A percentile compares a stretch with the other conserved stretches of the same genome.
These are phyloP conservation scores for Myxocyprinus asiaticus DNA, from an alignment of 2,113 vertebrate species.

Conservation along the genomic window DNA sequence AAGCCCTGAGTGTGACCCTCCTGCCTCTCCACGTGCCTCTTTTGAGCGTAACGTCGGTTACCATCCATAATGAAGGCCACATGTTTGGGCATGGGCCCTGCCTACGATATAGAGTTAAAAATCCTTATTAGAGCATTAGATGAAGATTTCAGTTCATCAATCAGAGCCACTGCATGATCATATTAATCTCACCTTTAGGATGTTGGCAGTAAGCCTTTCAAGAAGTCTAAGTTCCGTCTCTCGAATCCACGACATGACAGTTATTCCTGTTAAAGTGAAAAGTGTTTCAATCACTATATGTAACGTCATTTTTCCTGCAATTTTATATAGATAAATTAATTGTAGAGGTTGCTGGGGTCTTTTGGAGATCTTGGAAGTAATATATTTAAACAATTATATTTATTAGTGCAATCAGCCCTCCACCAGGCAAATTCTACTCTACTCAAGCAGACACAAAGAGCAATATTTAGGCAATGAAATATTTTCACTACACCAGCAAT, in stretches of 20 bases:
- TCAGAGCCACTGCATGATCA: not conserved
- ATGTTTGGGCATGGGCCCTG: conserved; percentile 95
- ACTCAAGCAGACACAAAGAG: too few relatives aligned
- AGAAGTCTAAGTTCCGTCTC: conserved; percentile 88
- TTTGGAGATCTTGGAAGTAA: too few relatives aligned
- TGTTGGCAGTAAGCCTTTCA: conserved; percentile 88
- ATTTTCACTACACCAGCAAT: too few relatives aligned
- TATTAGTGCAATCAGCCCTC: too few relatives aligned
- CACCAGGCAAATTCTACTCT: too few relatives aligned
- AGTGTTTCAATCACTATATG: too few relatives aligned
- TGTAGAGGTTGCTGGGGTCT: too few relatives aligned
- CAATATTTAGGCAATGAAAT: too few relatives aligned
- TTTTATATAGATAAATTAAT: too few relatives aligned
- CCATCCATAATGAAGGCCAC: conserved; percentile 99
- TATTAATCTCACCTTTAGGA: conserved; percentile 83
- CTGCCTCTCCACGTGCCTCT: conserved; percentile 86
- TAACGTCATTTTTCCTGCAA: too few relatives aligned
- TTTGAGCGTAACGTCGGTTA: conserved; percentile 92
- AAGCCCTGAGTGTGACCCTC: conserved; percentile 94
- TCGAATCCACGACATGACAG: conserved; percentile 92
- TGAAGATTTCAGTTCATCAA: not conserved
- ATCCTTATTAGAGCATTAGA: not conserved
- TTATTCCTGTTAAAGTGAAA: not conserved
- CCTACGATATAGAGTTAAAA: conserved; percentile 66
- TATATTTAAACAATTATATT: too few relatives aligned